Percentiles rank a stretch among this genome's conserved stretches.
These are phyloP conservation scores for Tetrax tetrax DNA, from an alignment of 2,113 vertebrate species.

Conservation along the genomic window DNA sequence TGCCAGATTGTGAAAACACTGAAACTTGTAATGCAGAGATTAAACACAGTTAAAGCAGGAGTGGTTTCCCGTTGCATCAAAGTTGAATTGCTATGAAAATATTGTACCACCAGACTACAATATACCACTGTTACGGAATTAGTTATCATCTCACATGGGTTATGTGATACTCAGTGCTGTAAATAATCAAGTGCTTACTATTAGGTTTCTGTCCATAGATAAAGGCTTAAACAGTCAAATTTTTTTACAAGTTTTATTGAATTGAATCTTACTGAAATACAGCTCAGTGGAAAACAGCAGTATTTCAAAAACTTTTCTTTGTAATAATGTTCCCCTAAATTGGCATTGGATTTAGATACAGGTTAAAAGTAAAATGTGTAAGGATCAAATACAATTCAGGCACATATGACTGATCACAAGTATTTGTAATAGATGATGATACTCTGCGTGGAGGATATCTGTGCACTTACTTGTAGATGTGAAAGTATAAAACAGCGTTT, in stretches of 20 bases:
- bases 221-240: slow-evolving; percentile 9
- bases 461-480: not conserved
- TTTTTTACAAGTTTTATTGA: slow-evolving; percentile 10
- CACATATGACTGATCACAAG: not conserved
- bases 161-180: not conserved
- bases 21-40: not conserved
- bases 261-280: not conserved
- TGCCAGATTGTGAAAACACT: not conserved
- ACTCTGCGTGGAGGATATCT: not conserved
- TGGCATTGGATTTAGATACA: not conserved
- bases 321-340: not conserved
- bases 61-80: not conserved
- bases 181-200: not conserved
- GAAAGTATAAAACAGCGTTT: not conserved
- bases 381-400: not conserved
- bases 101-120: not conserved
- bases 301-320: not conserved
- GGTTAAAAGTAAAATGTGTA: not conserved
- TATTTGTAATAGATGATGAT: not conserved
- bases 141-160: not conserved
- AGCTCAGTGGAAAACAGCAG: not conserved
- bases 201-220: not conserved
- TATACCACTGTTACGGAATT: not conserved
- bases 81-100: slow-evolving; percentile 1
- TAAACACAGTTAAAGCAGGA: not conserved